Evolutionary conservation across 2,113 vertebrate species (phyloP).

Genomic region (Odocoileus hemionus): DNA sequence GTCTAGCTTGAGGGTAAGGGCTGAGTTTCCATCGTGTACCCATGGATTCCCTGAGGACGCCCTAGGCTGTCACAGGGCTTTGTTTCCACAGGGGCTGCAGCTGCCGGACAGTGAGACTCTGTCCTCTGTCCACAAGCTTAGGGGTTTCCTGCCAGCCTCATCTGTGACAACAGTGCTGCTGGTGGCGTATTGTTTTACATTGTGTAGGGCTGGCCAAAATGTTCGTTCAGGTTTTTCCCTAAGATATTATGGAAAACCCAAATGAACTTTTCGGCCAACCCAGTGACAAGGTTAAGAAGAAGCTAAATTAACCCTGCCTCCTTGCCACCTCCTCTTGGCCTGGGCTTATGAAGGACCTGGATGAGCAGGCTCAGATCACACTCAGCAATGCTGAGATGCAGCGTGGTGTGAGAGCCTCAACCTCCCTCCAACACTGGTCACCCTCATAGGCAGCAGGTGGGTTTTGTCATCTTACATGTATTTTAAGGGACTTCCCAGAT

Average conservation of each 20-base stretch:
- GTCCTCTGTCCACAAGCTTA: neutral
- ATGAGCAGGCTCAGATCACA: too few relatives aligned
- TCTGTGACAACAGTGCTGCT: neutral
- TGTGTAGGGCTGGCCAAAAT: neutral
- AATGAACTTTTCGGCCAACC: neutral
- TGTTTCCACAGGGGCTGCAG: neutral
- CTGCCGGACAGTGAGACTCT: neutral
- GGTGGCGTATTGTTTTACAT: neutral
- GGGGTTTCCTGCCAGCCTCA: neutral
- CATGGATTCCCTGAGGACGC: neutral
- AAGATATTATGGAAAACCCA: neutral
- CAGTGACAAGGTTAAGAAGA: neutral
- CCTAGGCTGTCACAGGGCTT: neutral
- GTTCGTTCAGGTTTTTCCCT: neutral
- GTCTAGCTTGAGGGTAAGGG: neutral
- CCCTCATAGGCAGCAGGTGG: fast-evolving
- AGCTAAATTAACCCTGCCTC: neutral
- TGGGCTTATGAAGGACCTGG: neutral
- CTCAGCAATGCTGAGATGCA: neutral
- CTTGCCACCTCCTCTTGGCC: too few relatives aligned
- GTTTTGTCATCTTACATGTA: neutral
- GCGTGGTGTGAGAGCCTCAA: neutral
- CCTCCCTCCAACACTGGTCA: neutral
- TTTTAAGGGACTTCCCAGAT: neutral
- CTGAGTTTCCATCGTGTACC: fast-evolving